A percentile compares a stretch with the other conserved stretches of the same genome.
Conservation (phyloP, 2,888 invertebrate genomes). For the Dilophus febrilis region DNA sequence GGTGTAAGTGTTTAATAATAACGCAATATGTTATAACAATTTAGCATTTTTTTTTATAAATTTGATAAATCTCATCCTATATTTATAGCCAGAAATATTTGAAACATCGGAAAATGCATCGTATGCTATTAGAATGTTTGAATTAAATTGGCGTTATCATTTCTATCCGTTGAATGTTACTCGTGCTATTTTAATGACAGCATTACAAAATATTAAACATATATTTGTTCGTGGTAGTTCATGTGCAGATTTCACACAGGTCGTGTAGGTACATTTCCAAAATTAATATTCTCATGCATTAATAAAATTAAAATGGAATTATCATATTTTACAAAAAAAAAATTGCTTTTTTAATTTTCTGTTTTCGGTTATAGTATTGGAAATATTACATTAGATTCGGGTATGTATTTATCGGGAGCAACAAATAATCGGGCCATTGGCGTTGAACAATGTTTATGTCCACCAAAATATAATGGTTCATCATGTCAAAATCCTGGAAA, state of each 20-base stretch:
- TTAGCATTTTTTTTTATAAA: not conserved
- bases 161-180: constrained; percentile 39
- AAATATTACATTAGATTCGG: constrained; percentile 70
- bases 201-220: constrained; percentile 69
- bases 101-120: constrained; percentile 33
- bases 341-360: too few relatives aligned
- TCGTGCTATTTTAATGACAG: constrained; percentile 74
- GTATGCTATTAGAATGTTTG: constrained; percentile 47
- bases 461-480: constrained; percentile 58
- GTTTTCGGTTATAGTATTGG: constrained; percentile 44
- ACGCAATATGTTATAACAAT: constrained; percentile 9
- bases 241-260: constrained; percentile 39
- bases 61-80: too few relatives aligned
- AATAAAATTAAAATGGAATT: too few relatives aligned
- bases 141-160: constrained; percentile 51
- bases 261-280: constrained; percentile 32
- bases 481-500: constrained; percentile 81
- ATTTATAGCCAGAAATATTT: constrained; percentile 22
- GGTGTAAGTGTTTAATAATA: constrained; percentile 23
- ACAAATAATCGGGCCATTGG: constrained; percentile 55
- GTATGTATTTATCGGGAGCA: constrained; percentile 47
- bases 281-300: constrained; percentile 6
- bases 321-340: too few relatives aligned
- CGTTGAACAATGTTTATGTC: constrained; percentile 76
- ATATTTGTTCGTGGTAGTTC: constrained; percentile 59